These are phyloP conservation scores for Drosophila ercepeae DNA, from an alignment of 1,140 invertebrate genomes.

Conservation along the genomic window DNA sequence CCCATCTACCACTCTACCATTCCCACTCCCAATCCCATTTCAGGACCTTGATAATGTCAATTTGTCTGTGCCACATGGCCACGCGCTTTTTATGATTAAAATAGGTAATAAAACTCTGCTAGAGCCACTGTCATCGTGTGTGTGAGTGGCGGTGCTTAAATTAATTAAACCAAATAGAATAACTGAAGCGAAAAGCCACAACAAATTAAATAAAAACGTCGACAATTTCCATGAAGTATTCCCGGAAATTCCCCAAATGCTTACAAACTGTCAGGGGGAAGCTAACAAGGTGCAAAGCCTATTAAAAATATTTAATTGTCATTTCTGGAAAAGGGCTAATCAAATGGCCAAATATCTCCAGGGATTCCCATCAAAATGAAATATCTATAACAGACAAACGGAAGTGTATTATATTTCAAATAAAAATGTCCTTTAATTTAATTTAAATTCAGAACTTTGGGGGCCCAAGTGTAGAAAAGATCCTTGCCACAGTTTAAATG, in stretches of 20 bases:
- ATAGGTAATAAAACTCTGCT: constrained; percentile 56
- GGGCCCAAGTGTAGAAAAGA: background rate
- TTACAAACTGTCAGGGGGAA: constrained; percentile 6
- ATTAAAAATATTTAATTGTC: background rate
- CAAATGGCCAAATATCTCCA: background rate
- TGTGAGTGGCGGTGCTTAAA: constrained; percentile 50
- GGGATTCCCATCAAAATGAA: background rate
- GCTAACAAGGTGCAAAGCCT: constrained; percentile 1
- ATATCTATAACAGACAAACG: too few species aligned
- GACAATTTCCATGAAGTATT: constrained; percentile 53
- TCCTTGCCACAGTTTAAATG: constrained; percentile 6
- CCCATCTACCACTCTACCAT: background rate
- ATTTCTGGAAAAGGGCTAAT: constrained; percentile 3
- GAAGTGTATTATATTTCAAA: background rate
- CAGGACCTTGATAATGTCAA: constrained; percentile 51
- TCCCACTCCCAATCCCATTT: background rate
- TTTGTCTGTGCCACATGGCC: constrained; percentile 65
- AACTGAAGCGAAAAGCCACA: constrained; percentile 42
- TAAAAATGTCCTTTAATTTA: background rate
- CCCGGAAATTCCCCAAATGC: constrained; percentile 4
- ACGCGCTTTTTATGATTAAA: constrained; percentile 76
- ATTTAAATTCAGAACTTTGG: background rate
- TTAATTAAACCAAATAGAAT: constrained; percentile 73
- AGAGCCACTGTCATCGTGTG: constrained; percentile 25
- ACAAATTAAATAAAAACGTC: constrained; percentile 74